A percentile compares a stretch with the other conserved stretches of the same genome.
Conservation (phyloP, 2,797 vertebrate species). For the Cyclura pinguis region DNA sequence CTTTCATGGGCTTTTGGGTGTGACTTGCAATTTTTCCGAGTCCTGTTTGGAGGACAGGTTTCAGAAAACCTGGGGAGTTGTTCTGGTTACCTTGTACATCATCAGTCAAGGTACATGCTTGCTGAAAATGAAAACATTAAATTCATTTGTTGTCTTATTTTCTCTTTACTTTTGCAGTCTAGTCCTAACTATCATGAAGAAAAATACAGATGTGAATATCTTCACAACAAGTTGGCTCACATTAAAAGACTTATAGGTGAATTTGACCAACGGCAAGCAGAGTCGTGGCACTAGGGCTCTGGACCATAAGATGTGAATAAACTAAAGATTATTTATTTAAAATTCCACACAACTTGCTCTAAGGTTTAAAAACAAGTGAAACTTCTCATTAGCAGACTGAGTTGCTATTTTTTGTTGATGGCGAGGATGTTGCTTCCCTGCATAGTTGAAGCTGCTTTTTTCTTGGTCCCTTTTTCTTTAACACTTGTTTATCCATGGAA, state of each 20-base stretch:
- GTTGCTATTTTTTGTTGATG: slow-evolving; percentile 58
- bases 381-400: slow-evolving; percentile 76
- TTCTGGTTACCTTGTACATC: neutral
- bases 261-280: slow-evolving; percentile 88
- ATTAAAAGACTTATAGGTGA: slow-evolving; percentile 92
- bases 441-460: slow-evolving; percentile 74
- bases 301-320: slow-evolving; percentile 74
- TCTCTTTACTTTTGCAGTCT: slow-evolving; percentile 75
- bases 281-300: slow-evolving; percentile 81
- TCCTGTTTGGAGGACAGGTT: neutral
- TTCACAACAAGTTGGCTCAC: slow-evolving; percentile 93
- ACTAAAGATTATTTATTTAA: slow-evolving; percentile 80
- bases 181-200: slow-evolving; percentile 88
- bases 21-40: neutral
- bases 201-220: slow-evolving; percentile 91
- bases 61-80: neutral
- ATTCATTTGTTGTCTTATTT: slow-evolving; percentile 10
- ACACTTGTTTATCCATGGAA: slow-evolving; percentile 74
- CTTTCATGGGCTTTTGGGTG: too few species aligned
- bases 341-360: slow-evolving; percentile 73
- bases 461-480: slow-evolving; percentile 50
- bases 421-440: slow-evolving; percentile 66
- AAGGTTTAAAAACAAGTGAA: slow-evolving; percentile 68
- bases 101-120: neutral
- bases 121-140: neutral